Base-by-base conservation (phyloP, 2,113 vertebrate genomes). In the Rhineura floridana region DNA sequence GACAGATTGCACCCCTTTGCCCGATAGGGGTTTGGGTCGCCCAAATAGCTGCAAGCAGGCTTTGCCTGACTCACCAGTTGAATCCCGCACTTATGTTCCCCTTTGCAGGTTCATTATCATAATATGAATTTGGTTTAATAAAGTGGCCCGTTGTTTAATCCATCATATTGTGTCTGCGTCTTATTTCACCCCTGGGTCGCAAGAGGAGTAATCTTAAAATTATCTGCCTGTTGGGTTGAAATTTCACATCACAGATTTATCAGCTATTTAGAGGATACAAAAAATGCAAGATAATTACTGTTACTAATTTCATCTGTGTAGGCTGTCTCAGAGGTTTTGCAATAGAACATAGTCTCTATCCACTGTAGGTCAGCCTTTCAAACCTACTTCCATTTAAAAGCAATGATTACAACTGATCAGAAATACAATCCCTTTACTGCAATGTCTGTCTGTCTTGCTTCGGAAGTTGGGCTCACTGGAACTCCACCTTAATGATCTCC, bases 351-450 rank as follows among this genome's bases (percentile, higher is more conserved):
- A 2, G 15, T 42, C 0, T 50, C 50, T 25, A 2, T 36, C n/a
- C 6, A 23, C 65, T 48, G 33, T 79, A 50, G 67, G 33, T 78
- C 39, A 73, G 48, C 6, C 30, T 0, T 42, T 0, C 0, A 78
- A 36, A 70, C 0, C 77, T 79, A 28, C 65, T 48, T 39, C 39
- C 8, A 5, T 78, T 8, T 55, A 55, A 72, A 70, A n/a, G n/a
- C 23, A 1, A 0, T 36, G 0, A 1, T 0, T 23, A 0, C 73
- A 76, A 59, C 0, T 39, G 75, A 81, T 72, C 46, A 46, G 42
- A 1, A 85, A 85, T 73, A 23, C 59, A n/a, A 36, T 79, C 17
- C 15, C 28, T 55, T 84, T 11, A 67, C 0, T 83, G 0, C 3
- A 0, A 42, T 80, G 76, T 33, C 46, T 82, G 72, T 17, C 36